phyloP scores from a whole-genome alignment of 2,113 vertebrate genomes.

The Sarotherodon lohbergeri region DNA sequence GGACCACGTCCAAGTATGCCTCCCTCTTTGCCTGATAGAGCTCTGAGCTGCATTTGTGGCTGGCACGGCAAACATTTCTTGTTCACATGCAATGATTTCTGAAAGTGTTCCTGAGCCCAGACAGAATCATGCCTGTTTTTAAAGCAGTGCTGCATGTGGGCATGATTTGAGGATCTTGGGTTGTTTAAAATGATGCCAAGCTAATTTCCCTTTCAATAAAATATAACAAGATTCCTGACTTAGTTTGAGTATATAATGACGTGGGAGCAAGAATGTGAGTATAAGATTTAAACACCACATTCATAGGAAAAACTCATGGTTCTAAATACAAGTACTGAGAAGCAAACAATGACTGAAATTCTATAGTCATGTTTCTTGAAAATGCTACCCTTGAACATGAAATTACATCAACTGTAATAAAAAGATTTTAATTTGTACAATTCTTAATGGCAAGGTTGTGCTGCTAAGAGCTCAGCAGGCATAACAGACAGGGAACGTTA shows the following conservation, averaged over 20 bases:
- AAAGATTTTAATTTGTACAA: neutral
- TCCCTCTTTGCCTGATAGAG: neutral
- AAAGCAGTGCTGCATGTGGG: neutral
- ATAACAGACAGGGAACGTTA: neutral
- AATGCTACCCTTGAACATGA: neutral
- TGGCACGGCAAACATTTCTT: neutral
- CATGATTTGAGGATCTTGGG: neutral
- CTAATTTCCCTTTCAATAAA: neutral
- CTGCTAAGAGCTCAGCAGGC: neutral
- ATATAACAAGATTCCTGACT: neutral
- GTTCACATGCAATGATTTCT: neutral
- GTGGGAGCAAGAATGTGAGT: neutral
- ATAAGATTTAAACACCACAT: too few relatives aligned
- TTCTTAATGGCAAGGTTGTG: neutral
- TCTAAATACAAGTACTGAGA: neutral
- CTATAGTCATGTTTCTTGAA: neutral
- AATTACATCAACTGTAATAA: neutral
- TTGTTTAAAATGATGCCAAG: neutral
- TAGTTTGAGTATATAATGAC: accelerated
- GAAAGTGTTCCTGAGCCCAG: accelerated
- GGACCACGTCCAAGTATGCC: neutral
- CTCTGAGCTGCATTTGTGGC: neutral
- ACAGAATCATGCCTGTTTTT: neutral
- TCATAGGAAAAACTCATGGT: accelerated
- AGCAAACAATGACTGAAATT: neutral